These are phyloP conservation scores for Notolepis coatsorum DNA, from an alignment of 2,797 vertebrate species.

Conservation along the genomic window DNA sequence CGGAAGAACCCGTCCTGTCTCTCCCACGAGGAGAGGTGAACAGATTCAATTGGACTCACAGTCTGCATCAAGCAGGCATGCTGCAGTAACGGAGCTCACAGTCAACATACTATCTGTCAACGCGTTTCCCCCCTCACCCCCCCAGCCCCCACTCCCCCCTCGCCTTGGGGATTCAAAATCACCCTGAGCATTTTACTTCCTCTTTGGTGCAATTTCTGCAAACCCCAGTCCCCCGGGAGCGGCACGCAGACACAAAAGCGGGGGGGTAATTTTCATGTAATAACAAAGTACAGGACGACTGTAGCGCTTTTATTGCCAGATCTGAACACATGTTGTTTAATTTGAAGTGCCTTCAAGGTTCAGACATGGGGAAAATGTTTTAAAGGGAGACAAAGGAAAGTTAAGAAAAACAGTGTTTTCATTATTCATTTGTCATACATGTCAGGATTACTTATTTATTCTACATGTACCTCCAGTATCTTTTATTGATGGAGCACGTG, in stretches of 20 bases:
- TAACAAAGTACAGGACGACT: constrained; percentile 51
- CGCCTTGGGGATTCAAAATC: constrained; percentile 31
- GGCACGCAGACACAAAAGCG: constrained; percentile 34
- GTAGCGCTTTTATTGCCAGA: constrained; percentile 42
- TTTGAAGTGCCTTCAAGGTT: constrained; percentile 72
- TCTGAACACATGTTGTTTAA: constrained; percentile 58
- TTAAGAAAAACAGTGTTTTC: constrained; percentile 71
- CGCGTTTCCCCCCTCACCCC: constrained; percentile 1
- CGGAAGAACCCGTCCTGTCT: background rate
- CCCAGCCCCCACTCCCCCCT: too few species aligned
- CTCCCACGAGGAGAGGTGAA: background rate
- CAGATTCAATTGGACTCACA: constrained; percentile 2
- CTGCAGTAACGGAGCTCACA: constrained; percentile 38
- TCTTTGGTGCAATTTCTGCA: constrained; percentile 37
- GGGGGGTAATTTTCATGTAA: constrained; percentile 55
- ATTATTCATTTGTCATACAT: constrained; percentile 78
- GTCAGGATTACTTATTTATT: constrained; percentile 73
- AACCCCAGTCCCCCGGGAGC: constrained; percentile 38
- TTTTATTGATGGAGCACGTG: constrained; percentile 52
- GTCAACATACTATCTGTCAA: constrained; percentile 37
- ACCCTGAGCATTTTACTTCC: constrained; percentile 49
- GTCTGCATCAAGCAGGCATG: constrained; percentile 30
- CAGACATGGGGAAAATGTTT: constrained; percentile 29
- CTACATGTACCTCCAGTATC: constrained; percentile 53
- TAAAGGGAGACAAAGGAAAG: constrained; percentile 59